Evolutionary conservation across 1,140 invertebrate species (phyloP).

Genomic region (Drosophila obscura): DNA sequence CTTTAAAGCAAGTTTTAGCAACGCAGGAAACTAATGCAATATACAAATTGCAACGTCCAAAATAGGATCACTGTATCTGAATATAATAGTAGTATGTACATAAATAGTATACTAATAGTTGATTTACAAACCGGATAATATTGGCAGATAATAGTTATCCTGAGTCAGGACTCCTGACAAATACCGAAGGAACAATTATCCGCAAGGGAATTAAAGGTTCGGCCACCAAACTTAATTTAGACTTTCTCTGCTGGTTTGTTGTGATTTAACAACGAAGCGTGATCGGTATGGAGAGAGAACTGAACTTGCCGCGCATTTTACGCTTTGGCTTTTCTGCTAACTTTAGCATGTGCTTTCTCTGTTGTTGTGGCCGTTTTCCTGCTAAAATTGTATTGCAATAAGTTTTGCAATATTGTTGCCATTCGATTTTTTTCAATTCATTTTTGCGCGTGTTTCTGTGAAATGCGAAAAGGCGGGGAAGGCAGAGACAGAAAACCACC

Average conservation of each 20-base stretch:
- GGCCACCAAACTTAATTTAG: too few species aligned
- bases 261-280: constrained; percentile 45
- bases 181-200: too few species aligned
- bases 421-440: constrained; percentile 51
- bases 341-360: constrained; percentile 6
- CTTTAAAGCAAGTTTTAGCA: too few species aligned
- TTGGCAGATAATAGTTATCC: too few species aligned
- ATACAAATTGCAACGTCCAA: too few species aligned
- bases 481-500: constrained; percentile 19
- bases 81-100: too few species aligned
- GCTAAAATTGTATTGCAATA: constrained; percentile 39
- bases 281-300: constrained; percentile 5
- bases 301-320: constrained; percentile 45
- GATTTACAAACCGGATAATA: too few species aligned
- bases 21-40: too few species aligned
- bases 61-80: too few species aligned
- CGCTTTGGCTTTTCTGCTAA: constrained; percentile 14
- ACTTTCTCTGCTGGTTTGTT: constrained; percentile 41
- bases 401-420: constrained; percentile 37
- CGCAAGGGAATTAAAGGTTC: too few species aligned
- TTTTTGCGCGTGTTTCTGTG: constrained; percentile 46
- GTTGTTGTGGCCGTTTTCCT: not conserved
- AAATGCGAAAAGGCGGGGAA: not conserved
- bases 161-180: too few species aligned
- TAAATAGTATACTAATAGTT: too few species aligned